These are phyloP conservation scores for Aphelinus certus DNA, from an alignment of 1,140 invertebrate genomes.

Conservation along the genomic window DNA sequence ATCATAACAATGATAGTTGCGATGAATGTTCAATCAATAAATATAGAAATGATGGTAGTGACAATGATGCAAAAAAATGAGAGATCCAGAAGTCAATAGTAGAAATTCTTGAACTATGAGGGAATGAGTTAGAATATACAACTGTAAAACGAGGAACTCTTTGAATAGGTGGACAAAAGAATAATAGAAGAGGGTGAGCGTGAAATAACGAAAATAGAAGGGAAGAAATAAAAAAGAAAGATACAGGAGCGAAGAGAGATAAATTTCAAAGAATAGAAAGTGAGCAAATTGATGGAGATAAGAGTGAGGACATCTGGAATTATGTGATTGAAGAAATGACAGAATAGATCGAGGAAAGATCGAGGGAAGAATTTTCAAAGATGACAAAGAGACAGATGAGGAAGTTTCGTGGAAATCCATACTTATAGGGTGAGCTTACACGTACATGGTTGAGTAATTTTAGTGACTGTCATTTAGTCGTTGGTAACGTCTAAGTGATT, in stretches of 20 bases:
- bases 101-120: not conserved
- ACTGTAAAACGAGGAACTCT: conserved; percentile 2
- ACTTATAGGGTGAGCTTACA: too few species aligned
- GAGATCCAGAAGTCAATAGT: conserved; percentile 19
- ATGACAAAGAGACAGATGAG: too few species aligned
- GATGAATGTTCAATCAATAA: conserved; percentile 21
- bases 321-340: too few species aligned
- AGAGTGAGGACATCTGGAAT: too few species aligned
- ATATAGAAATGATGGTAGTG: conserved; percentile 12
- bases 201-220: not conserved
- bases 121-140: conserved; percentile 9
- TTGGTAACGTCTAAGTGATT: too few species aligned
- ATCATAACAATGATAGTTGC: not conserved
- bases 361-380: too few species aligned
- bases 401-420: too few species aligned
- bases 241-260: conserved; percentile 2
- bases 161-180: not conserved
- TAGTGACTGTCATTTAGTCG: too few species aligned
- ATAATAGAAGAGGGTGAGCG: not conserved
- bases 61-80: conserved; percentile 17
- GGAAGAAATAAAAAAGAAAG: conserved; percentile 12
- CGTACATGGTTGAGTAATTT: too few species aligned
- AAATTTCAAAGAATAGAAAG: too few species aligned
- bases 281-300: too few species aligned
- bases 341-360: too few species aligned